Base-by-base conservation (phyloP, 2,797 vertebrate species). In the Microctenopoma stevenorrisi region DNA sequence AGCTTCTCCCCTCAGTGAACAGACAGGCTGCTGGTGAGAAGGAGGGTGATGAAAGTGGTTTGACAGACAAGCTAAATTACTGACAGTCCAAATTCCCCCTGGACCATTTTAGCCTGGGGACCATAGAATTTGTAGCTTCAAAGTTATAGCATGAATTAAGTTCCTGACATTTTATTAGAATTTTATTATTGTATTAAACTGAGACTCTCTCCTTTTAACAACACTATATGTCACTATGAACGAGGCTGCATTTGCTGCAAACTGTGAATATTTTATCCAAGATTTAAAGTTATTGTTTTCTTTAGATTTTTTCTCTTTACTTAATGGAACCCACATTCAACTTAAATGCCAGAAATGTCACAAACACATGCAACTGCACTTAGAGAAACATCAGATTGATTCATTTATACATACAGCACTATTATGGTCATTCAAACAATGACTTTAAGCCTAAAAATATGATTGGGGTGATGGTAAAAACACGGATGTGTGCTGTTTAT, bases 21-120 rank as follows among this genome's bases (percentile, higher is more conserved):
- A 74, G 74, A 59, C 63, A 58, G 49, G 63, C 69, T 74, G 72
- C 68, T 51, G 47, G 9, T 65, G 60, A 65, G 72, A 71, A 25
- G 59, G 16, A 22, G 68, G 53, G 64, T 56, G 76, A 76, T 74
- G 67, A 82, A 86, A 83, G 76, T n/a, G 0, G 18, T 68, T 64
- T 87, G 77, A 87, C 37, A 53, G 83, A 89, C 84, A 77, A 57
- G 76, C 69, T 64, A 69, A 80, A 87, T 78, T 78, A 80, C 58
- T 10, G 4, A 40, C 74, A 49, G 40, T 28, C 50, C 57, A 35
- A n/a, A 15, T 62, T 57, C 66, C 58, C 49, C 14, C 18, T 0
- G 42, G 56, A 68, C 38, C 7, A 13, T 54, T 65, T 73, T 51
- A 43, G 70, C 49, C 61, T 25, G 12, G 44, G 51, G 40, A 22